Base-by-base conservation (phyloP, 2,888 invertebrate genomes). In the Brassicogethes aeneus region DNA sequence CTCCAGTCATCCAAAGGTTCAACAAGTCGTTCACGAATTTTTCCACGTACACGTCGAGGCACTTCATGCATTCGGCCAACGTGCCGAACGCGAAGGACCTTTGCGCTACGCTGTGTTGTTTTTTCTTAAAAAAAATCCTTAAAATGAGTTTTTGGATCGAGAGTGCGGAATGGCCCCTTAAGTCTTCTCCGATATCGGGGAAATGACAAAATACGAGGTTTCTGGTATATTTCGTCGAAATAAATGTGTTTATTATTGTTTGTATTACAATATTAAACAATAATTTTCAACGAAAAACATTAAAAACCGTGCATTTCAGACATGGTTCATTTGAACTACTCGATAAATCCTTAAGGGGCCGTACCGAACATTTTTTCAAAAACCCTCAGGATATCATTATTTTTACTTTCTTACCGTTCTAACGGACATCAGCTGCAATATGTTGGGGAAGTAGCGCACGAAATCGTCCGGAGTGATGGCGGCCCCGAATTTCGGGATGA, bases 21-120 rank as follows among this genome's bases (percentile, higher is more conserved):
- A 81, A 71, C 38, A 87, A 62, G 31, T 74, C 70, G 15, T 73
- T 70, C 5, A 79, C 73, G 57, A 80, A 84, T 13, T 71, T 69
- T 15, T 68, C 70, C 0, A 74, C 64, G 46, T 69, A 71, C 12
- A 69, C 64, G 50, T 75, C 76, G 46, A 86, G 68, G 0, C 78
- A 74, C 47, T 76, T 70, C 56, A 85, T 76, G 42, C 80, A 82
- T 60, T 87, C 87, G 1, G 85, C 82, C 36, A 88, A 65, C 1
- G 79, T 80, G 13, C 86, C 87, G 53, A 80, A 76, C 1, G 79
- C 79, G 60, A 84, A 85, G 0, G 84, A 82, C 47, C 79, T 69
- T 61, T 85, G 84, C 1, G 79, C 71, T 8, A 76, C 68, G 1
- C 77, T 76, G 60, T 76, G 76, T 15, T 76, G 75, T 55, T 79